Percentiles rank a stretch among this genome's conserved stretches.
phyloP scores from a whole-genome alignment of 1,140 invertebrate genomes.

The Papilio helenus region DNA sequence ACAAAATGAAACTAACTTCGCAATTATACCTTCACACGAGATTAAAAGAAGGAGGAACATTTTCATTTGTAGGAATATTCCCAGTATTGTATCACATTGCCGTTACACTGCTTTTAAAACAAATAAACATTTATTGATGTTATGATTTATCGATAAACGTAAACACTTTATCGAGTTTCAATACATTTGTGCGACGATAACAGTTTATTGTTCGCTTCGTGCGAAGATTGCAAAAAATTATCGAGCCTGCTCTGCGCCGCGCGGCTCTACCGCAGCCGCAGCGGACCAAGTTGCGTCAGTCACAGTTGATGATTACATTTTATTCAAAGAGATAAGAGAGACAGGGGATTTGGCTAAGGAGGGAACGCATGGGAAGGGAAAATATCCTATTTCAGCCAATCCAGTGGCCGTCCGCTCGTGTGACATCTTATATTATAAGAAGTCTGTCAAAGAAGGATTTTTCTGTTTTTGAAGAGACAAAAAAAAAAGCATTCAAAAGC shows the following conservation, averaged over 20 bases:
- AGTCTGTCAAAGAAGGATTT: too few relatives aligned
- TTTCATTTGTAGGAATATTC: background rate
- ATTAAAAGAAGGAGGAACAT: background rate
- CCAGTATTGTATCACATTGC: background rate
- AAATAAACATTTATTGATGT: background rate
- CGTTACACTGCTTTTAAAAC: background rate
- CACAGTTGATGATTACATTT: too few relatives aligned
- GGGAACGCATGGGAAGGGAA: too few relatives aligned
- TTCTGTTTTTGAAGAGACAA: background rate
- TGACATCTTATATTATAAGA: too few relatives aligned
- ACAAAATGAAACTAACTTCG: background rate
- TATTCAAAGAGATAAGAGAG: too few relatives aligned
- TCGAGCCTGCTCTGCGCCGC: background rate
- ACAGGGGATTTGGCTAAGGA: too few relatives aligned
- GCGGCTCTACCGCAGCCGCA: too few relatives aligned
- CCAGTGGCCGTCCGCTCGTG: too few relatives aligned
- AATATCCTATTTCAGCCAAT: too few relatives aligned
- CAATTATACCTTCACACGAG: constrained; percentile 11
- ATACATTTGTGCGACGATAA: constrained; percentile 8
- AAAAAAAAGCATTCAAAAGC: constrained; percentile 51
- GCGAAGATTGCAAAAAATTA: background rate
- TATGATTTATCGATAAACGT: background rate
- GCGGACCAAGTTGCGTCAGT: too few relatives aligned
- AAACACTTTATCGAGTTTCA: constrained; percentile 14
- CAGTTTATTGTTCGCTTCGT: background rate